Evolutionary conservation across 2,888 invertebrate species (phyloP).

Genomic region (Lasioglossum morio): DNA sequence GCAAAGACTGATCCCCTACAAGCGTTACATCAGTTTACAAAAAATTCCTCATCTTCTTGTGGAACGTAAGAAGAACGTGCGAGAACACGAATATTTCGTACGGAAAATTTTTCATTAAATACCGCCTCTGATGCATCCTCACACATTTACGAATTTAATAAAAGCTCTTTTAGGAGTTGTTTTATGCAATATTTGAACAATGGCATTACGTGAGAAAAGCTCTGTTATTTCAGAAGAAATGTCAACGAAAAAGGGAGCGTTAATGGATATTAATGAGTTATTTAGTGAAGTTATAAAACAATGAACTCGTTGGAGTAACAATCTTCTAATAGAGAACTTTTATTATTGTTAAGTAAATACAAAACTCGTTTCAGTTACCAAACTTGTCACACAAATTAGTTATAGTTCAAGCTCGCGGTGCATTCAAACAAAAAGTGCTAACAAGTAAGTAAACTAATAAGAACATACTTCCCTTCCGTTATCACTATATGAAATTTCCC

Average conservation of each 20-base stretch:
- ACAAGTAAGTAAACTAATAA: not conserved
- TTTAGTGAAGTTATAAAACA: not conserved
- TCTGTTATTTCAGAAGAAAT: not conserved
- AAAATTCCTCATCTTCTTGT: not conserved
- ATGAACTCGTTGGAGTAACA: not conserved
- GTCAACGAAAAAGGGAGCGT: not conserved
- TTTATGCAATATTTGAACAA: too few species aligned
- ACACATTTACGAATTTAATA: not conserved
- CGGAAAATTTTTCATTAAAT: not conserved
- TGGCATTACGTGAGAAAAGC: too few species aligned
- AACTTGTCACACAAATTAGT: not conserved
- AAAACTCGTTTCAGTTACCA: not conserved
- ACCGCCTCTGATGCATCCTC: not conserved
- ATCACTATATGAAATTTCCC: not conserved
- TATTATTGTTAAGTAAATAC: not conserved
- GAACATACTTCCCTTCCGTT: not conserved
- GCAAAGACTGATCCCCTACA: not conserved
- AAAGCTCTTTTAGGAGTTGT: not conserved
- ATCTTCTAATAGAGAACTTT: not conserved
- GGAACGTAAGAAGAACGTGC: not conserved
- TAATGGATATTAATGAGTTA: not conserved
- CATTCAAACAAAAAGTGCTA: not conserved
- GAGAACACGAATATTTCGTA: not conserved
- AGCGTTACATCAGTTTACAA: not conserved
- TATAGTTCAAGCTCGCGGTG: not conserved